Conservation (phyloP, 2,888 invertebrate species). For the Troglohyphantes excavatus region DNA sequence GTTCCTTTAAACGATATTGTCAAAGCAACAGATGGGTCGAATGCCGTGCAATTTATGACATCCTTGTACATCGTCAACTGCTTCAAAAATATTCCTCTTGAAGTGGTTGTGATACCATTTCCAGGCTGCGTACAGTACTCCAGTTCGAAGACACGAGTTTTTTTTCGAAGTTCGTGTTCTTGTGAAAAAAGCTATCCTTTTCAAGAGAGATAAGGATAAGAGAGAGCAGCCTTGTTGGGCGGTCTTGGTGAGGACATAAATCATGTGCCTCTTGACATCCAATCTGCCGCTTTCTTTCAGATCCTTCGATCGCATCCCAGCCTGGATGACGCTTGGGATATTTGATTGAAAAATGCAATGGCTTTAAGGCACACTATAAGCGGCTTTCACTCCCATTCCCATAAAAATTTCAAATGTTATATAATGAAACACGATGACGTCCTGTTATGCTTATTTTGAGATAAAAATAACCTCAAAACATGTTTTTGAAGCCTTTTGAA, state of each 20-base stretch:
- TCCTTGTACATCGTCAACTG: not conserved
- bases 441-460: no score
- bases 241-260: constrained; percentile 16
- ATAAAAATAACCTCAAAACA: no score
- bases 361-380: no score
- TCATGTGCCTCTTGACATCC: constrained; percentile 1
- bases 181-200: not conserved
- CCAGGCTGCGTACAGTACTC: not conserved
- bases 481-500: no score
- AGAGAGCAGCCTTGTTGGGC: constrained; percentile 1
- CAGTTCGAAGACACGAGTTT: not conserved
- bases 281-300: not conserved
- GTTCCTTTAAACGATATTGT: not conserved
- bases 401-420: no score
- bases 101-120: constrained; percentile 6
- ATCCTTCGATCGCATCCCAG: not conserved
- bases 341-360: not conserved
- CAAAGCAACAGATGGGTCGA: not conserved
- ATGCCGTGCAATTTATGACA: not conserved
- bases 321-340: not conserved
- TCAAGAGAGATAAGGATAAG: constrained; percentile 8
- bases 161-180: not conserved
- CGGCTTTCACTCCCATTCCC: no score
- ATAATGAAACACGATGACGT: no score
- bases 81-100: not conserved